Evolutionary conservation across 2,113 vertebrate genomes (phyloP).

Genomic region (Oophaga pumilio): DNA sequence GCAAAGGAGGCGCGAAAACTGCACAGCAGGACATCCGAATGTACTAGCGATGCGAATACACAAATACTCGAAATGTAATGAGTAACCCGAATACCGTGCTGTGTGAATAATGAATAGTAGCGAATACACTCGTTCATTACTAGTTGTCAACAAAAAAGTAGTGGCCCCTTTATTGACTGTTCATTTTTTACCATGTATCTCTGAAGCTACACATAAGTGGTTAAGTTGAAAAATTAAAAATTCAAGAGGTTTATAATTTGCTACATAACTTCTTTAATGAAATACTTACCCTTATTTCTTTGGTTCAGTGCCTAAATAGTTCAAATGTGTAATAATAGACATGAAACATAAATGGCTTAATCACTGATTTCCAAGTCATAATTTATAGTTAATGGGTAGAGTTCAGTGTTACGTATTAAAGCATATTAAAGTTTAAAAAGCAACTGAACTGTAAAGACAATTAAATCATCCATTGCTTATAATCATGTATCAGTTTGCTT

Average conservation of each 20-base stretch:
- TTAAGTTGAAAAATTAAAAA: background rate
- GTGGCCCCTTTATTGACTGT: background rate
- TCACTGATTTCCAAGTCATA: constrained; percentile 62
- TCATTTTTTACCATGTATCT: background rate
- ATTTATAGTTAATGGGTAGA: constrained; percentile 40
- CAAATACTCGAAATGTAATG: background rate
- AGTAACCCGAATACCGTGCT: too few relatives aligned
- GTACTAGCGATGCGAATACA: too few relatives aligned
- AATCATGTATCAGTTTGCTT: constrained; percentile 3
- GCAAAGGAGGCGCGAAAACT: too few relatives aligned
- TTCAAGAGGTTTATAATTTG: constrained; percentile 65
- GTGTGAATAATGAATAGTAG: too few relatives aligned
- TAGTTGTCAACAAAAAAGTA: too few relatives aligned
- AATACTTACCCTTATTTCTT: constrained; percentile 70
- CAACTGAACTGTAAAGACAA: constrained; percentile 36
- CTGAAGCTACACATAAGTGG: background rate
- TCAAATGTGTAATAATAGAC: constrained; percentile 68
- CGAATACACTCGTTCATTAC: too few relatives aligned
- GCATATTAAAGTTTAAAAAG: constrained; percentile 13
- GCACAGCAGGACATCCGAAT: too few relatives aligned
- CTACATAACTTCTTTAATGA: constrained; percentile 69
- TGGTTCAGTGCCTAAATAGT: constrained; percentile 67
- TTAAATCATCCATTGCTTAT: background rate
- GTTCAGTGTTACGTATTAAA: constrained; percentile 19
- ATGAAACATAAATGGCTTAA: constrained; percentile 63